Base-by-base conservation (phyloP, 2,113 vertebrate species). In the Recurvirostra avosetta region DNA sequence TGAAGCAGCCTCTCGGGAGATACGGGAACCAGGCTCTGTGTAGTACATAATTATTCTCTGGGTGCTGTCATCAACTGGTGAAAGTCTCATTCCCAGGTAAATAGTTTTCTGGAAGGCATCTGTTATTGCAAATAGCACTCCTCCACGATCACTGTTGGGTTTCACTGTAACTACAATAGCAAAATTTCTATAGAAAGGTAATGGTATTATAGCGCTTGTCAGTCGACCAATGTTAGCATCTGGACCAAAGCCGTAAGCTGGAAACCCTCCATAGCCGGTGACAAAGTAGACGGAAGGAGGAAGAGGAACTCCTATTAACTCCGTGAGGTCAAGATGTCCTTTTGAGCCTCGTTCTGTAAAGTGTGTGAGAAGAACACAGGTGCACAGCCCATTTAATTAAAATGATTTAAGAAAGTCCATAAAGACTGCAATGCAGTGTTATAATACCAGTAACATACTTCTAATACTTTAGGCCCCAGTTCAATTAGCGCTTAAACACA, bases 241-340 rank as follows among this genome's bases (percentile, higher is more conserved):
- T 1, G 98, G 98, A 23, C 98, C 98, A 4, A 99, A 99, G 96
- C 98, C 99, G 96, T 99, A 99, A 12, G 99, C 99, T 1, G 99
- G 99, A 94, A 99, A 99, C 12, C 99, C 99, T 91, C 99, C 99
- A 2, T 99, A 99, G 58, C 99, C 99, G 0, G 99, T 98, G 65
- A 99, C 98, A 43, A 99, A 99, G 96, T 99, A 99, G 92, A 99
- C 98, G 0, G 99, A 98, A 3, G 99, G 98, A n/a, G 99, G 99
- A 22, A 99, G 98, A 5, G 99, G 99, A n/a, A 99, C 99, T 11
- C 99, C 99, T 30, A 99, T 99, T 68, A 99, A 87, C 96, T 99
- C 99, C 0, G 99, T 99, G 91, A 99, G 98, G 96, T 99, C 99
- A 97, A 99, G 97, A 32, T 97, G 97, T 77, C 96, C 97, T 87